Evolutionary conservation across 2,888 invertebrate genomes (phyloP), one percentile per base, ranked within the genome.

Genomic region (Amiota mariae): DNA sequence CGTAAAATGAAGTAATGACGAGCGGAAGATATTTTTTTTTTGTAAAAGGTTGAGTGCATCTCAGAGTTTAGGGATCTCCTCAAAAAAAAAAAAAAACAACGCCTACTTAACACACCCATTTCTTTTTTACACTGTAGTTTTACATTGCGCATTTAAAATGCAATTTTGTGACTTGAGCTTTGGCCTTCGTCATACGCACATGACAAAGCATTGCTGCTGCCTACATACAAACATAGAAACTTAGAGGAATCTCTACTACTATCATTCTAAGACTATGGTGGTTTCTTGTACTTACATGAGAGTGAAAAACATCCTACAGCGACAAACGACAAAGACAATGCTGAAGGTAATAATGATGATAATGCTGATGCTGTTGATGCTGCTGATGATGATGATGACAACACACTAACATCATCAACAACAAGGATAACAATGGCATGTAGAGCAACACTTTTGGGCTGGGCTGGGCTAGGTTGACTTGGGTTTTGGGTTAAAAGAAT

Each of bases 61-160:
- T 18, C 59, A 18, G 24, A 54, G 12, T 36, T 54, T 10, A 24
- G 36, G 4, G 54, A 75, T 73, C 73, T 24, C 36, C 36, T 6
- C 8, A 4, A 4, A 36, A 57, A 75, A 72, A 75, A 71, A 70
- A 4, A 4, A 36, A 57, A 75, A 72, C 74, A 71, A 70, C 68
- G 64, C 70, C 8, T 51, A 57, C 20, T 59, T 54, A 72, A 57
- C 20, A 73, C 57, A 70, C 74, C 36, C 36, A 36, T 36, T 36
- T 36, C 6, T 6, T 36, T 36, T 36, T 36, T 36, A 6, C 8
- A 6, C 6, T 36, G 0, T 36, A 76, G 76, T 72, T 8, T 59
- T 64, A 82, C 79, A 80, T 59, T 15, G 73, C 76, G 76, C 76
- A 77, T 76, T 80, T 74, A 73, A 75, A 56, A 56, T 36, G 79